Base-by-base conservation (phyloP, 2,888 invertebrate genomes). In the Formica aserva region DNA sequence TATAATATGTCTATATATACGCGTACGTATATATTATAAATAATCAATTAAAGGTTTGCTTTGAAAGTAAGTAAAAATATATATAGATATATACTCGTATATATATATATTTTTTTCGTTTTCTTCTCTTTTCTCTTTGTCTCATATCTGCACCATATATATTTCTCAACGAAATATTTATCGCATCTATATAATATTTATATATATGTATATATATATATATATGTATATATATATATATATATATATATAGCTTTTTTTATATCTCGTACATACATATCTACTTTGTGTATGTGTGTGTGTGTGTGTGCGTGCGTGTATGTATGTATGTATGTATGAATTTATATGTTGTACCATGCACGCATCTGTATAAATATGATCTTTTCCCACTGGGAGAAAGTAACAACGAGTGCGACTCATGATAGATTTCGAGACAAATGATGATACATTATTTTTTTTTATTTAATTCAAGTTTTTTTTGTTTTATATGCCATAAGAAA, bases 41-140 rank as follows among this genome's bases (percentile, higher is more conserved):
- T 92, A 92, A 92, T 91, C 85, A 86, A 91, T 91, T 92, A 92
- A 93, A 91, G 89, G 81, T 88, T 92, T 91, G 89, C 86, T 91
- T 93, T 89, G 90, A 93, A 93, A 92, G 91, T 93, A 92, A 93
- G 92, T 92, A 93, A 93, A 92, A 93, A 93, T 93, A 93, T 93
- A 92, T 92, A 92, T 87, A 91, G 92, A 91, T 92, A 89, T 91
- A 89, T 92, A 91, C 92, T 88, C 90, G 88, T 89, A 85, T 89
- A 87, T 89, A 86, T 89, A 88, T 89, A 89, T 88, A 86, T 90
- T 84, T 90, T 82, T 86, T 84, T 88, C 77, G 84, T 67, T 71
- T 85, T 89, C 86, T 86, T 86, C 86, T 90, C 32, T 83, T 84
- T 85, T 82, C 71, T 83, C 71, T 87, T 82, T 75, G 78, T 80